phyloP scores from a whole-genome alignment of 1,140 invertebrate genomes.

The Danaus plexippus region DNA sequence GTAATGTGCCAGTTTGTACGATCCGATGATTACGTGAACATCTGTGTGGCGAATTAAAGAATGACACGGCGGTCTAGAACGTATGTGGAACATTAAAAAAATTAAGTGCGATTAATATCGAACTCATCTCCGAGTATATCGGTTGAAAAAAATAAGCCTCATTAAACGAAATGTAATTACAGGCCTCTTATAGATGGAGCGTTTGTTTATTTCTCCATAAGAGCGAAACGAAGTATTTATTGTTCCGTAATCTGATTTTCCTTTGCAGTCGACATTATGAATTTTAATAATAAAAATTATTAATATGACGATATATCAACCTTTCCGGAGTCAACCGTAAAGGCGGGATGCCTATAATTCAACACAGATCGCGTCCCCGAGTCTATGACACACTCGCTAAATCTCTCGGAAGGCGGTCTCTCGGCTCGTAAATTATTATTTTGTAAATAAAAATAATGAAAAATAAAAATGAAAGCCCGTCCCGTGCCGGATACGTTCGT shows the following conservation, averaged over 20 bases:
- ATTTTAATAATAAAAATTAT: slow-evolving; percentile 40
- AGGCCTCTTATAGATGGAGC: too few relatives aligned
- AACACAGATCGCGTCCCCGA: slow-evolving; percentile 46
- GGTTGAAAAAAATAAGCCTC: too few relatives aligned
- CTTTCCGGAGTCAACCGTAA: slow-evolving; percentile 42
- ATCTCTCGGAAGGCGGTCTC: slow-evolving; percentile 61
- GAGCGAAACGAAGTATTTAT: background rate
- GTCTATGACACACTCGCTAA: slow-evolving; percentile 60
- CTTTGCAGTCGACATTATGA: slow-evolving; percentile 16
- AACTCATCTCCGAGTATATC: too few relatives aligned
- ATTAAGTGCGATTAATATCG: too few relatives aligned
- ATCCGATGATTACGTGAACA: too few relatives aligned
- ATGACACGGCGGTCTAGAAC: too few relatives aligned
- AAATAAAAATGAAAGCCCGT: slow-evolving; percentile 34
- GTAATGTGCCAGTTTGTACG: too few relatives aligned
- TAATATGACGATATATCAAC: slow-evolving; percentile 39
- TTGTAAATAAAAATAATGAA: slow-evolving; percentile 64
- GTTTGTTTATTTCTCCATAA: too few relatives aligned
- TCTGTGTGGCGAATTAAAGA: too few relatives aligned
- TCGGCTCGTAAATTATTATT: slow-evolving; percentile 55
- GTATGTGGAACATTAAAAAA: too few relatives aligned
- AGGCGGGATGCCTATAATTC: slow-evolving; percentile 46
- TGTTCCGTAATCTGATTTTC: slow-evolving; percentile 9
- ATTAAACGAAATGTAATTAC: too few relatives aligned
- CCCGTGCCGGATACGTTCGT: slow-evolving; percentile 58